These are phyloP conservation scores for Labia minor DNA, from an alignment of 2,888 invertebrate species.

Conservation along the genomic window DNA sequence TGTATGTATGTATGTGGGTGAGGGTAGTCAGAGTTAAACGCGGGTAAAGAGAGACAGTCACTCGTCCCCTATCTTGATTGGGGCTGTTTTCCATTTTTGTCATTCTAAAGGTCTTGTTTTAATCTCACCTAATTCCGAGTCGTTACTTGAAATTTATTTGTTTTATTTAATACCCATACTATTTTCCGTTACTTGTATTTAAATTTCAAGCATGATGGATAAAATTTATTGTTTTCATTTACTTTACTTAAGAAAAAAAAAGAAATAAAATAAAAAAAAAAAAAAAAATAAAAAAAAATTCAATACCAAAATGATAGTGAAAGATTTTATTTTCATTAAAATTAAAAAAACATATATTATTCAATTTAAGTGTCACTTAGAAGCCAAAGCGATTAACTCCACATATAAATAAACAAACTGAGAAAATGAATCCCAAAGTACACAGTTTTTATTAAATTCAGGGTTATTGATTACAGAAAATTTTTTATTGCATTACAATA, in stretches of 20 bases:
- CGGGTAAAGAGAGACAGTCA: background rate
- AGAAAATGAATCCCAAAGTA: no score
- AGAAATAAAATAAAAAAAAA: no score
- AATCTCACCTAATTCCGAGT: background rate
- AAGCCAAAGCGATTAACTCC: no score
- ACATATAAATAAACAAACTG: no score
- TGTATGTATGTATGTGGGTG: background rate
- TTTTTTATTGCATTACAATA: no score
- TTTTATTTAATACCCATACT: slow-evolving; percentile 9
- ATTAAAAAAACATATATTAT: no score
- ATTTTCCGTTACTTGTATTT: background rate
- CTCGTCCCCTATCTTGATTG: background rate
- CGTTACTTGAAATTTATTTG: slow-evolving; percentile 1
- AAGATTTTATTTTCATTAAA: no score
- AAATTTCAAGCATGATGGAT: background rate
- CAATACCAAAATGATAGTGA: no score
- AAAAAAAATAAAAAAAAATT: no score
- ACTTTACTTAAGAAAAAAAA: background rate
- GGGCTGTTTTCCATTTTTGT: slow-evolving; percentile 6
- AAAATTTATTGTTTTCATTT: slow-evolving; percentile 8
- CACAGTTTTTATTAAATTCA: no score
- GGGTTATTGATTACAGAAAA: no score
- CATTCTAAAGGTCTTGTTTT: background rate
- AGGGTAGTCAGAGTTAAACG: background rate
- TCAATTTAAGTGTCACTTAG: no score